phyloP scores from a whole-genome alignment of 2,113 vertebrate genomes.

The Plectropomus leopardus region DNA sequence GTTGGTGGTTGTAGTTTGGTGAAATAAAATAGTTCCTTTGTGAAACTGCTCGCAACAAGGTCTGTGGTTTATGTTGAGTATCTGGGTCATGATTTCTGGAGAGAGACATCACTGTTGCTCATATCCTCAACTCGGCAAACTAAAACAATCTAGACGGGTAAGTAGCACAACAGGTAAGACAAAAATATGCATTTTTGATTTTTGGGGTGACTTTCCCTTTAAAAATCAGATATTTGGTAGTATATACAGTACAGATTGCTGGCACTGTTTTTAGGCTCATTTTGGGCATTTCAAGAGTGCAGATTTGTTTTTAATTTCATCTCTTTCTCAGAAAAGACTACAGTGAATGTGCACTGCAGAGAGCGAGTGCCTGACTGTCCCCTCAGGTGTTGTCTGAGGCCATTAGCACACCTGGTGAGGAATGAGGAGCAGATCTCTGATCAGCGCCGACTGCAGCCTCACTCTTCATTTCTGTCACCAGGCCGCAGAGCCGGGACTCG shows the following conservation, averaged over 20 bases:
- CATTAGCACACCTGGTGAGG: constrained; percentile 72
- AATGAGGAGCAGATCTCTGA: constrained; percentile 72
- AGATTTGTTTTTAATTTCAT: neutral
- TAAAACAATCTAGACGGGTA: no score
- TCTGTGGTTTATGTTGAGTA: no score
- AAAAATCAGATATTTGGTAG: no score
- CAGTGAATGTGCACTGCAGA: neutral
- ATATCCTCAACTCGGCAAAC: no score
- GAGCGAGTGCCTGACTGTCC: constrained; percentile 31
- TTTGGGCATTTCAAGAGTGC: neutral
- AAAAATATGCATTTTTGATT: no score
- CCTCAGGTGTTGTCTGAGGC: constrained; percentile 73
- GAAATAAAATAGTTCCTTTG: no score
- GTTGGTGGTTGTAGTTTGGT: no score
- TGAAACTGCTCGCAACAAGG: no score
- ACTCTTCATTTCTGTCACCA: constrained; percentile 77
- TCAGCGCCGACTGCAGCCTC: constrained; percentile 75
- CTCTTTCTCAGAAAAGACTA: neutral
- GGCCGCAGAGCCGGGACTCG: constrained; percentile 13
- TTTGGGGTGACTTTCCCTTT: no score
- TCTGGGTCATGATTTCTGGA: no score
- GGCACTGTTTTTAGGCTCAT: neutral
- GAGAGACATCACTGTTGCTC: no score
- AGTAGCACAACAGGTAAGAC: no score
- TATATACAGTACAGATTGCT: neutral